Evolutionary conservation across 1,140 invertebrate species (phyloP), one percentile per base, ranked within the genome.

Genomic region (Heliconius nattereri): DNA sequence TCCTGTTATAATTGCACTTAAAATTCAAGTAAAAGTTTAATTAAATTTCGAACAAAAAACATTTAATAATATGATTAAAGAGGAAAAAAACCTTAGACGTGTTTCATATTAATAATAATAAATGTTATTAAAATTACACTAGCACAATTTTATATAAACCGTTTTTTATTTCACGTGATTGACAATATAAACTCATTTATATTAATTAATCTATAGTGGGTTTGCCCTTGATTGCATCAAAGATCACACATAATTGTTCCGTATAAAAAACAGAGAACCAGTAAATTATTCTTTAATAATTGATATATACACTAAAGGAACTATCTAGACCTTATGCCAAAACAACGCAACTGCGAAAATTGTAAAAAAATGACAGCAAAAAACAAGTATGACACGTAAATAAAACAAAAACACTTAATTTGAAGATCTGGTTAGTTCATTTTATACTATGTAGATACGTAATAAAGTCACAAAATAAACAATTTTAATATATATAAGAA

Each of bases 161-260:
- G 57, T 26, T 26, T 66, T 66, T 66, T 66, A 26, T n/a, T 20
- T 26, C 23, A 26, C 2, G 29, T 16, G 1, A 66, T 26, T 29
- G 3, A 66, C 60, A 66, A 66, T 66, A 66, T 37, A 35, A 35
- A 29, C 5, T 66, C 3, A 71, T 76, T 70, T 76, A 60, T 16
- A 71, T 71, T 29, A 29, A 45, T 45, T 9, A 35, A 66, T 45
- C 26, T 60, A 45, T 40, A 19, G 8, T 45, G 13, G 40, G 3
- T 49, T 45, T 70, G 37, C 40, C 75, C 60, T 76, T 16, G 75
- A 16, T 13, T 7, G 60, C 49, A 35, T 1, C 29, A 76, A 49
- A 70, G 75, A 66, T 76, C 60, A 54, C 26, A 76, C 23, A 60
- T 71, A 76, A 71, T 70, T 29, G 35, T 66, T 9, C 35, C 20